Base-by-base conservation (phyloP, 2,888 invertebrate genomes). In the Patella caerulea region DNA sequence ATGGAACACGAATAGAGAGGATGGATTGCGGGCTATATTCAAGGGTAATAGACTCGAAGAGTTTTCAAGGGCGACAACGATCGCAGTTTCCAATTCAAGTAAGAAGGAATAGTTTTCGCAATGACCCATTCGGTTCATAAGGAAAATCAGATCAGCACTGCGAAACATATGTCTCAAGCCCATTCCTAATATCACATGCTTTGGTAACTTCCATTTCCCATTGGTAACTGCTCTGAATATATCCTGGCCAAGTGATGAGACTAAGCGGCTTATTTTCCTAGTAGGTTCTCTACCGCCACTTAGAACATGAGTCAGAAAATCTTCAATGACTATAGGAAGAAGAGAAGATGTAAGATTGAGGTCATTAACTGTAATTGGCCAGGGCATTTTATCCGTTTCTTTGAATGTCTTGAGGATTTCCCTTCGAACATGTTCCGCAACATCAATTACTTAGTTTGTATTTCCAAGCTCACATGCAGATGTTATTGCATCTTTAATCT, bases 1-100 rank as follows among this genome's bases (percentile, higher is more conserved):
- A 79, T 86, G 84, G 65, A 85, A 86, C 2, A 84, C 54, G 12
- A 81, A 81, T n/a, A 74, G 71, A 4, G 55, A 76, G 53, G 71
- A 24, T 55, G 82, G 82, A 45, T 78, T 53, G 53, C 81, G 55
- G 14, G 85, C 70, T 53, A 83, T 84, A 45, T 83, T 79, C 1
- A 78, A 55, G 15, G 85, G 54, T 14, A 85, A 77, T 15, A 81
- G 65, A 29, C 71, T 73, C 19, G 84, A 83, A 29, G 84, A 73
- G 34, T 81, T 53, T 52, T 81, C 78, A 17, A 82, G 7, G 29
- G 83, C 83, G 71, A 65, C 71, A 7, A 81, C 83, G 53, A 83
- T 54, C 4, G 84, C 81, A 9, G 82, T 83, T 78, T 82, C 78
- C 55, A 82, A 19, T 72, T 83, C 82, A 12, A 79, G 12, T 3